phyloP scores from a whole-genome alignment of 1,140 invertebrate species.

The Calycopis cecrops region DNA sequence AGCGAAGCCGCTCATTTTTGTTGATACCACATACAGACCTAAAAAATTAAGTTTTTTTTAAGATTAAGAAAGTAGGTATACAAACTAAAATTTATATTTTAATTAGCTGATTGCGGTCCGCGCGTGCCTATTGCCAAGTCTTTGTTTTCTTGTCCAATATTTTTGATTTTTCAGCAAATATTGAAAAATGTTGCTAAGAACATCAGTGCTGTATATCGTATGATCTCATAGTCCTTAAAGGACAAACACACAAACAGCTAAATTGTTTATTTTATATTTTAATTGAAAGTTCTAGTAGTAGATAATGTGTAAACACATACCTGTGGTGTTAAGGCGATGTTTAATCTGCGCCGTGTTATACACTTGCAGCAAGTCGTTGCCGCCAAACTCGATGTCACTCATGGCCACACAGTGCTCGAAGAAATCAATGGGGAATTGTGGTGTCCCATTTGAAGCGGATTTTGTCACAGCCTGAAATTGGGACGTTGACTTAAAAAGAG shows the following conservation, averaged over 20 bases:
- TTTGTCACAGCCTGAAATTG: slow-evolving; percentile 46
- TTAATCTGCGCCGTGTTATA: slow-evolving; percentile 97
- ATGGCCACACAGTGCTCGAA: slow-evolving; percentile 95
- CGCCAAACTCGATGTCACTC: slow-evolving; percentile 96
- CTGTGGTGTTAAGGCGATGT: slow-evolving; percentile 90
- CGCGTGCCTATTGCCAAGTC: too few species aligned
- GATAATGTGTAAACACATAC: slow-evolving; percentile 27
- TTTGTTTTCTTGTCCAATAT: too few species aligned
- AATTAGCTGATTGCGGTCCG: too few species aligned
- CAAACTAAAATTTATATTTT: slow-evolving; percentile 11
- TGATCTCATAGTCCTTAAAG: neutral
- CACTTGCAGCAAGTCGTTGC: slow-evolving; percentile 95
- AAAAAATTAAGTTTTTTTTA: slow-evolving; percentile 14
- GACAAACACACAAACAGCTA: too few species aligned
- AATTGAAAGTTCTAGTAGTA: neutral
- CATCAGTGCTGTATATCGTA: too few species aligned
- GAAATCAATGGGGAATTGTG: slow-evolving; percentile 94
- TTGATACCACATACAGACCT: slow-evolving; percentile 92
- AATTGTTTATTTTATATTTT: too few species aligned
- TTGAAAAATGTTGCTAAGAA: too few species aligned
- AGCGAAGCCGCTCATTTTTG: slow-evolving; percentile 90
- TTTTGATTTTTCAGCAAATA: too few species aligned
- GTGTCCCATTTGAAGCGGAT: slow-evolving; percentile 50
- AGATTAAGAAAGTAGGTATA: neutral
- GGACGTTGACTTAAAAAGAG: too few species aligned